phyloP scores from a whole-genome alignment of 1,140 invertebrate genomes.

The Bombus fervidus region DNA sequence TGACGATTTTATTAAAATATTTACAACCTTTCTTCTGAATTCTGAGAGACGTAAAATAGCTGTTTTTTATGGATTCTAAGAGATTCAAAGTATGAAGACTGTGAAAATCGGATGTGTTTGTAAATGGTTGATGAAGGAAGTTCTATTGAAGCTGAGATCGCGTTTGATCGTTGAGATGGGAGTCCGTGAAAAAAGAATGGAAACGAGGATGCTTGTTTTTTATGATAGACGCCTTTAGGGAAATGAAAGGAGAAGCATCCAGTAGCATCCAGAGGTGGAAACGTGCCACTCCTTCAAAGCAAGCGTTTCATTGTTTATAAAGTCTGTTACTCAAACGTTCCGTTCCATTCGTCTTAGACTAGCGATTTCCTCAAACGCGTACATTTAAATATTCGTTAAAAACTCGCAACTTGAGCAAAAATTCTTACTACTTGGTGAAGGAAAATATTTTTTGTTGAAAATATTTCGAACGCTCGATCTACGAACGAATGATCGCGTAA shows the following conservation, averaged over 20 bases:
- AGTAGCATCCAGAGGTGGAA: not conserved
- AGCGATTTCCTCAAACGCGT: not conserved
- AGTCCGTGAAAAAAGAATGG: constrained; percentile 1
- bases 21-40: not conserved
- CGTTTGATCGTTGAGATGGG: not conserved
- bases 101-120: not conserved
- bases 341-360: too few species aligned
- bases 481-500: too few species aligned
- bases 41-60: not conserved
- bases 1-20: not conserved
- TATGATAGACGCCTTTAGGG: constrained; percentile 19
- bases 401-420: not conserved
- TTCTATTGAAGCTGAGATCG: not conserved
- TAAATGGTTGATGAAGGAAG: not conserved
- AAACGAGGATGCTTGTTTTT: constrained; percentile 10
- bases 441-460: too few species aligned
- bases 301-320: constrained; percentile 18
- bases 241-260: not conserved
- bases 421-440: not conserved
- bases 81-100: not conserved
- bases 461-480: too few species aligned
- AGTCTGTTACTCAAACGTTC: not conserved
- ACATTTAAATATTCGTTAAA: not conserved
- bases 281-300: not conserved
- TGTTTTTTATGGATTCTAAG: not conserved